A percentile compares a stretch with the other conserved stretches of the same genome.
phyloP scores from a whole-genome alignment of 2,113 vertebrate genomes.

The Oostethus manadensis region DNA sequence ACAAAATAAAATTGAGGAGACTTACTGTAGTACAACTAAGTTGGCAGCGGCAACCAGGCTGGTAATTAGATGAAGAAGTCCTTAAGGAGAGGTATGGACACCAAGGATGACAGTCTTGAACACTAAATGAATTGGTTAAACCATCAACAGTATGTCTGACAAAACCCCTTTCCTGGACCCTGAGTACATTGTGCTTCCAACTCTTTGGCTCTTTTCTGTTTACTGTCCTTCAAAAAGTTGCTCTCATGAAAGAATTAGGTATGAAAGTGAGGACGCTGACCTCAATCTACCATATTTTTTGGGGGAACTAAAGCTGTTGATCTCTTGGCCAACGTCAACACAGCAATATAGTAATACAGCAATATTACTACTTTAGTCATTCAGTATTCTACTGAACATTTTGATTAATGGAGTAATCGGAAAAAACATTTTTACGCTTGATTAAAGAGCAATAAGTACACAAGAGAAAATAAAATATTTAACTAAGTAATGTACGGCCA shows the following conservation, averaged over 20 bases:
- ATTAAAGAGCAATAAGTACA: no score
- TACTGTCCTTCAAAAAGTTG: not conserved
- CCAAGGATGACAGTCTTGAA: slow-evolving; percentile 23
- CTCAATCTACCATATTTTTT: not conserved
- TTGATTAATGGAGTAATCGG: no score
- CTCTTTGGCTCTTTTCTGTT: no score
- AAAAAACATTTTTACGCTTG: no score
- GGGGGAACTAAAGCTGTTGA: no score
- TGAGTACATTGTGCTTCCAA: not conserved
- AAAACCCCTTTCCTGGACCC: no score
- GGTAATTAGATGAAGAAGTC: slow-evolving; percentile 59
- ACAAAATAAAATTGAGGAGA: slow-evolving; percentile 20
- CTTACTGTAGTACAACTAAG: slow-evolving; percentile 32
- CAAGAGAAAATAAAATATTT: no score
- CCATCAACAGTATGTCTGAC: not conserved
- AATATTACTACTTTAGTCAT: no score
- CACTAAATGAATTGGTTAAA: not conserved
- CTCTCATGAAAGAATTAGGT: not conserved
- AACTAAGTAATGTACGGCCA: no score
- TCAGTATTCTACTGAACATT: no score
- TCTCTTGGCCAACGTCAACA: no score
- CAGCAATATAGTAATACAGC: no score
- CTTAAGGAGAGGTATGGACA: slow-evolving; percentile 43
- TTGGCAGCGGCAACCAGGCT: slow-evolving; percentile 52
- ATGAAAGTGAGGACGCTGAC: not conserved